Evolutionary conservation across 2,797 vertebrate genomes (phyloP), one percentile per base, ranked within the genome.

Genomic region (Apogon hyalosoma): DNA sequence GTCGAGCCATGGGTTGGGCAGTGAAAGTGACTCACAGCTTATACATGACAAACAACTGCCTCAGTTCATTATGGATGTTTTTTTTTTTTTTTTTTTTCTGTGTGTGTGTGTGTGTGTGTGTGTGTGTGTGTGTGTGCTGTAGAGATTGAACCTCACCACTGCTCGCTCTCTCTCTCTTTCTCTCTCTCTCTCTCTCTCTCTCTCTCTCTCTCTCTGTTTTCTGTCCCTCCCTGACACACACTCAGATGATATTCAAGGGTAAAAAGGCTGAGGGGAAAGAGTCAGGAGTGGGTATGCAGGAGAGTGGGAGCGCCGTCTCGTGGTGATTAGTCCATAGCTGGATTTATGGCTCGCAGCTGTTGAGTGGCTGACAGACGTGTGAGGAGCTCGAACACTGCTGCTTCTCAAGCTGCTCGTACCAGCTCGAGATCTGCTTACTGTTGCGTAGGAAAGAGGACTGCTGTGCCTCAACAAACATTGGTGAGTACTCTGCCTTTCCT

Each of bases 341-440:
- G 87, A 94, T 95, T 94, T 94, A 94, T 92, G 90, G 86, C 88
- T 72, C 79, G 89, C 94, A 95, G 94, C 94, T 95, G 94, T 94
- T 94, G 83, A 92, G 73, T 66, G 84, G 88, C 91, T 95, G 92
- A 92, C 92, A 91, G 91, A 88, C 90, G 75, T 42, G 79, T 83
- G 80, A 48, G 83, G 77, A 91, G 83, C 93, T 88, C 71, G 24
- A 61, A 68, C 84, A 33, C 86, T 73, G 78, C 85, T 52, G 75
- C 51, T 57, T 58, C 77, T 66, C 79, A 75, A 80, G 87, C 85
- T 72, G 61, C 90, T 63, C 84, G 60, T 15, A 81, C 75, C 73
- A 91, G 73, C 60, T 56, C 70, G 53, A 79, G 82, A 71, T 77
- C 80, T 75, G 73, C 74, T 82, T 16, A 52, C 68, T 61, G 79